phyloP scores from a whole-genome alignment of 2,888 invertebrate species.

The Tiliacea citrago region DNA sequence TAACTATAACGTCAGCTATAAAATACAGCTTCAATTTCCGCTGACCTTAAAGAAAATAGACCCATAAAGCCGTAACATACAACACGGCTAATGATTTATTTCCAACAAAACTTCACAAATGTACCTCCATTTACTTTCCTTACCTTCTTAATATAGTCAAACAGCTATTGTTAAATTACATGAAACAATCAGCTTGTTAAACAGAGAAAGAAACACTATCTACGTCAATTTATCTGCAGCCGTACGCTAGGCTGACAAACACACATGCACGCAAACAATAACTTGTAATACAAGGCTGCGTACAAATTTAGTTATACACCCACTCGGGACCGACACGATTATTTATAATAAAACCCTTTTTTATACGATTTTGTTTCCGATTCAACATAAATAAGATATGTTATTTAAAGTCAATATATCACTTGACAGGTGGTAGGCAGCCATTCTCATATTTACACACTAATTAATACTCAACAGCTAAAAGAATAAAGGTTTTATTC shows the following conservation, averaged over 20 bases:
- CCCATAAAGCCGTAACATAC: conserved; percentile 13
- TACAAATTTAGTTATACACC: conserved; percentile 90
- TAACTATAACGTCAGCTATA: conserved; percentile 24
- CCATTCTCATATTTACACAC: conserved; percentile 63
- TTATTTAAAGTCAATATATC: conserved; percentile 91
- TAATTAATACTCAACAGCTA: conserved; percentile 72
- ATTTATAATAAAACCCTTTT: conserved; percentile 88
- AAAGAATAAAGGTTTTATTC: conserved; percentile 71
- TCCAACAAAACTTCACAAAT: conserved; percentile 45
- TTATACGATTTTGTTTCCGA: conserved; percentile 89
- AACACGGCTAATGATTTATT: conserved; percentile 47
- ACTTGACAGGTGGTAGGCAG: conserved; percentile 90
- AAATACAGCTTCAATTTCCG: conserved; percentile 15
- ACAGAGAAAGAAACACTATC: conserved; percentile 82
- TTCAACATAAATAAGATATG: conserved; percentile 91
- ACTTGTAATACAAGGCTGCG: conserved; percentile 84
- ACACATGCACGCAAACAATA: conserved; percentile 75
- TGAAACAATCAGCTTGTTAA: conserved; percentile 73
- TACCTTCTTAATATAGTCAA: conserved; percentile 54
- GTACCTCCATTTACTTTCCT: conserved; percentile 41
- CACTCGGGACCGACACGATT: conserved; percentile 82
- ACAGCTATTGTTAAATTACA: conserved; percentile 46
- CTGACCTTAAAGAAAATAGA: conserved; percentile 44
- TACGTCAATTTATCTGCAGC: conserved; percentile 84
- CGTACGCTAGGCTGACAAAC: conserved; percentile 70